phyloP scores from a whole-genome alignment of 2,113 vertebrate genomes.

The Channa argus region DNA sequence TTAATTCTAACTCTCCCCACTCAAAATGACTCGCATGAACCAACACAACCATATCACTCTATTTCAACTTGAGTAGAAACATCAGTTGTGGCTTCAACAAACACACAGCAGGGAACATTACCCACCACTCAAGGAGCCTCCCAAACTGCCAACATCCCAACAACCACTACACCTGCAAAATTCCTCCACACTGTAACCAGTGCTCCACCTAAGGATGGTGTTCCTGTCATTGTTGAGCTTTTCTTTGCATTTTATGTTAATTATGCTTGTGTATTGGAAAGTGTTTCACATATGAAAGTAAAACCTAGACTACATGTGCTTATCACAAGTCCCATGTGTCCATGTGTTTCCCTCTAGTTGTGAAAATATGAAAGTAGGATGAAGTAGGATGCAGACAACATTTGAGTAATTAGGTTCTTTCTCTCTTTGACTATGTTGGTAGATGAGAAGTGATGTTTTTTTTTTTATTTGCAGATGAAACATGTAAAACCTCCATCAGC shows the following conservation, averaged over 20 bases:
- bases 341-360: conserved; percentile 35
- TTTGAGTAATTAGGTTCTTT: neutral
- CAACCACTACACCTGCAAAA: neutral
- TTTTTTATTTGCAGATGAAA: no score
- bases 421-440: neutral
- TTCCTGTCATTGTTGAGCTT: neutral
- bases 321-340: no score
- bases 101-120: neutral
- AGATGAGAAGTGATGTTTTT: neutral
- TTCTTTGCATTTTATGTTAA: neutral
- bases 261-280: neutral
- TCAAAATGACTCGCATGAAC: neutral
- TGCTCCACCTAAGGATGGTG: neutral
- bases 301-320: no score
- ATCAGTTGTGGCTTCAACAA: neutral
- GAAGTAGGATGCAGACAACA: no score
- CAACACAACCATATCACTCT: neutral
- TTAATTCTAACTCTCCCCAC: no score
- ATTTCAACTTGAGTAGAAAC: neutral
- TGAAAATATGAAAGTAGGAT: neutral
- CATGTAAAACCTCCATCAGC: neutral
- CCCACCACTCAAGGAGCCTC: neutral
- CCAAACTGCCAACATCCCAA: neutral
- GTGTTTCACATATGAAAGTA: no score
- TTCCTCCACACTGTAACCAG: neutral